Percentiles rank a stretch among this genome's conserved stretches.
These are phyloP conservation scores for Entomobrya multifasciata DNA, from an alignment of 2,888 invertebrate species.

Conservation along the genomic window DNA sequence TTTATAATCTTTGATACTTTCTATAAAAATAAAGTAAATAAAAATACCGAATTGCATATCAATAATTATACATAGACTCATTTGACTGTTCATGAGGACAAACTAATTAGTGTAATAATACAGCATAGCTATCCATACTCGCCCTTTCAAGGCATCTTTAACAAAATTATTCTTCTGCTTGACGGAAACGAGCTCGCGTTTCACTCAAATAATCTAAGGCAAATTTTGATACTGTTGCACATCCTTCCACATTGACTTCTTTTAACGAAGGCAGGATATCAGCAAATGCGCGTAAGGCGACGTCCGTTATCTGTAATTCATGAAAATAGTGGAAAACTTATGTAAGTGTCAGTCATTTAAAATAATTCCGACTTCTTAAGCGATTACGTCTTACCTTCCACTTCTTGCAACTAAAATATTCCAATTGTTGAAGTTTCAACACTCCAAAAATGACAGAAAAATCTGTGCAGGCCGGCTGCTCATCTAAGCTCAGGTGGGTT, in stretches of 20 bases:
- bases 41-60: not conserved
- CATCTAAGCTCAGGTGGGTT: conserved; percentile 67
- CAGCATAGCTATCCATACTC: no score
- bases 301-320: conserved; percentile 65
- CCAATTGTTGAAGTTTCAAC: conserved; percentile 52
- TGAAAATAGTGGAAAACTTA: not conserved
- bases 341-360: not conserved
- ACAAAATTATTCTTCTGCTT: not conserved
- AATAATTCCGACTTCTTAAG: not conserved
- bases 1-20: not conserved
- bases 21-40: not conserved
- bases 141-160: no score
- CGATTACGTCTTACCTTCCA: conserved; percentile 65
- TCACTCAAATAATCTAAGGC: conserved; percentile 65
- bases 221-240: conserved; percentile 52
- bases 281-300: conserved; percentile 55
- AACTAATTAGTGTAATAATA: no score
- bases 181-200: conserved; percentile 14
- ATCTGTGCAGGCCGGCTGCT: conserved; percentile 67
- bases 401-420: conserved; percentile 69
- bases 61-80: no score
- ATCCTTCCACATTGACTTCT: conserved; percentile 57
- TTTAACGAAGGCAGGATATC: conserved; percentile 58
- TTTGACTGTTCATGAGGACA: no score
- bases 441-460: conserved; percentile 71